Percentiles rank a stretch among this genome's conserved stretches.
These are phyloP conservation scores for Drosophila anomelani DNA, from an alignment of 2,888 invertebrate species.

Conservation along the genomic window DNA sequence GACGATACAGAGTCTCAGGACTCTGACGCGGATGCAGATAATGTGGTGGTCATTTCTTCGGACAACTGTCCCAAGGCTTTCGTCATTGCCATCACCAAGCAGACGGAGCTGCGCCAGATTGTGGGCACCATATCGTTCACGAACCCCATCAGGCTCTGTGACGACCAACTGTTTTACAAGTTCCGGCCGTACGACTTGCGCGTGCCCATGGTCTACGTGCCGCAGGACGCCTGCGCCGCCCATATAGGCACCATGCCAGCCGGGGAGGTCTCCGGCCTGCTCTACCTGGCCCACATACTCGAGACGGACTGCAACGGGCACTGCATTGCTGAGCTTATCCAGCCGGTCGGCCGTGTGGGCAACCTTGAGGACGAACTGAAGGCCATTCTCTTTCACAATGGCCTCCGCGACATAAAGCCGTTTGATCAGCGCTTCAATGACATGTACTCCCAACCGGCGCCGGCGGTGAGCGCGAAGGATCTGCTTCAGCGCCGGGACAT, in stretches of 20 bases:
- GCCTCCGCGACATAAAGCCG: conserved; percentile 89
- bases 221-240: conserved; percentile 87
- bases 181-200: conserved; percentile 92
- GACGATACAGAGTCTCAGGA: conserved; percentile 65
- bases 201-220: conserved; percentile 91
- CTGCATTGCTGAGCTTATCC: conserved; percentile 87
- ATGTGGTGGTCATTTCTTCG: conserved; percentile 51
- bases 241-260: conserved; percentile 56
- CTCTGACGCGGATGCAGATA: conserved; percentile 60
- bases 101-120: conserved; percentile 89
- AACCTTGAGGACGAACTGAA: conserved; percentile 91
- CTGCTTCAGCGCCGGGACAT: conserved; percentile 87
- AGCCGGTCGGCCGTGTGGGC: conserved; percentile 90
- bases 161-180: conserved; percentile 87
- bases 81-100: conserved; percentile 91
- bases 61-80: conserved; percentile 84
- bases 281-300: conserved; percentile 87
- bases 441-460: conserved; percentile 84
- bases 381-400: conserved; percentile 92
- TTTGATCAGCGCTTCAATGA: conserved; percentile 86
- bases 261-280: conserved; percentile 83
- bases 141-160: conserved; percentile 85
- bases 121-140: conserved; percentile 87
- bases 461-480: conserved; percentile 85
- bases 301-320: conserved; percentile 87